Percentiles rank a stretch among this genome's conserved stretches.
Evolutionary conservation across 2,797 vertebrate genomes (phyloP).

Genomic region (Lates japonicus): DNA sequence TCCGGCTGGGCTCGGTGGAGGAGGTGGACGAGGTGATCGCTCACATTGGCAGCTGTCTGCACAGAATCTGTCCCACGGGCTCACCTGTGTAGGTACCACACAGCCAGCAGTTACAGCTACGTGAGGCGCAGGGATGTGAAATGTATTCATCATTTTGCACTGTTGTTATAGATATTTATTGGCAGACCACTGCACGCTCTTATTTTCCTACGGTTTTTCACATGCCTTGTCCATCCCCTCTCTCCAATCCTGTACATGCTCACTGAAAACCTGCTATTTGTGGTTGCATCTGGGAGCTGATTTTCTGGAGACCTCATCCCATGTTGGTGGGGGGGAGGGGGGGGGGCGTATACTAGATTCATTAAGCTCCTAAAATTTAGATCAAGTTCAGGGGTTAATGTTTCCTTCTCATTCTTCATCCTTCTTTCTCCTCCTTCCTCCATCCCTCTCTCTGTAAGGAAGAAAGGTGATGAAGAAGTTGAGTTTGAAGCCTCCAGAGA

Average conservation of each 20-base stretch:
- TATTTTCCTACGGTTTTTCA: no score
- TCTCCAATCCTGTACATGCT: no score
- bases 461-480: conserved; percentile 95
- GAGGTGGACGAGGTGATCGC: conserved; percentile 92
- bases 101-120: neutral
- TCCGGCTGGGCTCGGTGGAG: conserved; percentile 88
- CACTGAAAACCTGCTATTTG: no score
- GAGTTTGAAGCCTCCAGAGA: conserved; percentile 91
- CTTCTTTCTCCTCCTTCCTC: neutral
- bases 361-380: neutral
- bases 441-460: conserved; percentile 52
- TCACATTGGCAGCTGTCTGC: conserved; percentile 89
- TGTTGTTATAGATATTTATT: no score
- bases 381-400: no score
- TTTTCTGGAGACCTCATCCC: no score
- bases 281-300: no score
- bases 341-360: neutral
- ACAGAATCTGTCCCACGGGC: conserved; percentile 89
- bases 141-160: no score
- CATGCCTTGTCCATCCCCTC: no score
- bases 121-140: neutral
- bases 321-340: no score
- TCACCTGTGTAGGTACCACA: conserved; percentile 89
- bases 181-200: no score
- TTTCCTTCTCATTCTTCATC: neutral